These are phyloP conservation scores for Ceyx melanurus DNA, from an alignment of 2,113 vertebrate genomes.

Conservation along the genomic window DNA sequence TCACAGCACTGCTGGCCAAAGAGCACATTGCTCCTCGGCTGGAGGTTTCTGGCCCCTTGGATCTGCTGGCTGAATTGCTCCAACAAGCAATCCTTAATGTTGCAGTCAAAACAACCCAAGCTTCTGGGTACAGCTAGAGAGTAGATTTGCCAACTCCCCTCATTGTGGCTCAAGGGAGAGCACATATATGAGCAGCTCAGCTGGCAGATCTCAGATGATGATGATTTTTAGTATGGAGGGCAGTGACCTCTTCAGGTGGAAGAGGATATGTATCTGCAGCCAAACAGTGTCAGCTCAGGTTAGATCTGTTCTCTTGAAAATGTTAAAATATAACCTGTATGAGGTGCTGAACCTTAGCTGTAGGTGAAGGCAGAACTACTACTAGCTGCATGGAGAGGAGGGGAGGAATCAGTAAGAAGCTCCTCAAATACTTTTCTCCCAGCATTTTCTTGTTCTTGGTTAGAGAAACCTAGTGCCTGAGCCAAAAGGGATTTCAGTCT, in stretches of 20 bases:
- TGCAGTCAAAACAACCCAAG: not conserved
- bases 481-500: not conserved
- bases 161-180: not conserved
- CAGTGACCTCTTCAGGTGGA: conserved; percentile 23
- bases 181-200: not conserved
- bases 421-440: not conserved
- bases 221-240: not conserved
- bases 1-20: not conserved
- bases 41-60: not conserved
- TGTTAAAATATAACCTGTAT: not conserved
- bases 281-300: not conserved
- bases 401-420: not conserved
- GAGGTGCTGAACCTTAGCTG: not conserved
- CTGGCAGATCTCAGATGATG: not conserved
- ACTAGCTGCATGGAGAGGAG: not conserved
- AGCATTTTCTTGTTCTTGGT: not conserved
- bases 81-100: not conserved
- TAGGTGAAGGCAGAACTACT: not conserved
- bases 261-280: not conserved
- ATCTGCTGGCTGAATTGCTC: conserved; percentile 18
- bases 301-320: not conserved
- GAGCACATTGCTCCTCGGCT: not conserved
- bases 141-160: not conserved
- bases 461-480: not conserved
- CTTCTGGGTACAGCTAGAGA: not conserved